Evolutionary conservation across 2,888 invertebrate species (phyloP).

Genomic region (Drosophila ezoana): DNA sequence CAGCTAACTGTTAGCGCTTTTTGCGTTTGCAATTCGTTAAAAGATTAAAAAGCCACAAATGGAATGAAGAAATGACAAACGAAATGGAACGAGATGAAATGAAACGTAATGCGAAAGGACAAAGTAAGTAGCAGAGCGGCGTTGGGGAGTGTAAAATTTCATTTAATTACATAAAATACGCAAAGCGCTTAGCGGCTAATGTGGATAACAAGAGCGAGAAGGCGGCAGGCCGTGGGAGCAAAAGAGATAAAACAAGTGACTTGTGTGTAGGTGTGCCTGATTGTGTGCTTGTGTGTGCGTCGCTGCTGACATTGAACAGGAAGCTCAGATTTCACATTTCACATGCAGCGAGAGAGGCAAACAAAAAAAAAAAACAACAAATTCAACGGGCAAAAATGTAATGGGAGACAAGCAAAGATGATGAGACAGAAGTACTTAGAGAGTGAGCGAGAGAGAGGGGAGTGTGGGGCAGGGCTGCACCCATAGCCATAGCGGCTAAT

Average conservation of each 20-base stretch:
- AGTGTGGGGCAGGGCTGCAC: background rate
- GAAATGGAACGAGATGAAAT: constrained; percentile 25
- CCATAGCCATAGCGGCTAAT: constrained; percentile 53
- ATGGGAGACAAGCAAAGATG: constrained; percentile 52
- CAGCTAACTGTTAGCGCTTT: background rate
- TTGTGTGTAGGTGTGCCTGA: constrained; percentile 11
- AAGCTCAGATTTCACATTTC: constrained; percentile 75
- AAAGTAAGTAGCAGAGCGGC: constrained; percentile 26
- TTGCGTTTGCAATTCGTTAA: constrained; percentile 71
- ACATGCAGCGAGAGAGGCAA: constrained; percentile 50
- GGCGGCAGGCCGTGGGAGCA: background rate
- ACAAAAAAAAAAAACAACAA: constrained; percentile 32
- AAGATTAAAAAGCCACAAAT: constrained; percentile 60
- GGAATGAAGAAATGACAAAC: constrained; percentile 14
- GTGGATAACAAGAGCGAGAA: constrained; percentile 8
- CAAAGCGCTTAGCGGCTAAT: constrained; percentile 63
- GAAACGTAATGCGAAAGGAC: constrained; percentile 30
- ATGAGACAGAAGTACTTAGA: background rate
- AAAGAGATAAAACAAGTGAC: background rate
- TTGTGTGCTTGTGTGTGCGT: constrained; percentile 18
- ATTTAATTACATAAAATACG: constrained; percentile 78
- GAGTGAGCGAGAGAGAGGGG: background rate
- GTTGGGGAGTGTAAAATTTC: constrained; percentile 67
- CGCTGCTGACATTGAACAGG: constrained; percentile 70
- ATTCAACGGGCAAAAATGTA: constrained; percentile 51